Evolutionary conservation across 2,888 invertebrate species (phyloP), one percentile per base, ranked within the genome.

Genomic region (Phytoseiulus persimilis): DNA sequence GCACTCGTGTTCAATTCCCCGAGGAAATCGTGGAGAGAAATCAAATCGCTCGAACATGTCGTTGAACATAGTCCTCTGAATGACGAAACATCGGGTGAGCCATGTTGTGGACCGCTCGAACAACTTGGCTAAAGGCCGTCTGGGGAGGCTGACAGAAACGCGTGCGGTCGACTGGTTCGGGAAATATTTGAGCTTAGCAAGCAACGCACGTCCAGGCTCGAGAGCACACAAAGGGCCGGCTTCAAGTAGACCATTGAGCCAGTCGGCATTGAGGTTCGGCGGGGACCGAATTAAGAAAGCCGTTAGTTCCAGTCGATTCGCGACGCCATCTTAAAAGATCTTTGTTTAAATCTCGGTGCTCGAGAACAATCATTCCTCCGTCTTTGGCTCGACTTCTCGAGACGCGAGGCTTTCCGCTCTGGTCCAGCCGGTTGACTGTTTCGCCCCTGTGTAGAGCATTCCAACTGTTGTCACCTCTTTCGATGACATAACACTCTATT

Each of bases 261-360:
- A 65, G 65, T 65, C 28, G 65, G 65, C 65, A 65, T 65, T 65
- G 65, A 65, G 65, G 18, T 28, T 65, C 65, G 65, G 5, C 18
- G 65, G 65, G 18, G 65, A 65, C 65, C 28, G 65, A 65, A 65
- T 65, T 65, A 65, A 65, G 11, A 65, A 6, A 65, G 65, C 65
- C 65, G 65, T 65, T 65, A 65, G 65, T 65, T 65, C 65, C 65
- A 65, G 65, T 65, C 65, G 65, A 65, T 65, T 65, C 65, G 65
- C 28, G 65, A 65, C 65, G 65, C 65, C 65, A 28, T 28, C 65
- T 65, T 65, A 65, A 65, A 65, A 65, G 65, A 65, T 65, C 65
- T 65, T 28, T 65, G 65, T 65, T 65, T 65, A 65, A 65, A 65
- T 65, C 65, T 65, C 65, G 18, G 11, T 28, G 11, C 18, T 65